Evolutionary conservation across 2,113 vertebrate genomes (phyloP).

Genomic region (Chrysemys picta): DNA sequence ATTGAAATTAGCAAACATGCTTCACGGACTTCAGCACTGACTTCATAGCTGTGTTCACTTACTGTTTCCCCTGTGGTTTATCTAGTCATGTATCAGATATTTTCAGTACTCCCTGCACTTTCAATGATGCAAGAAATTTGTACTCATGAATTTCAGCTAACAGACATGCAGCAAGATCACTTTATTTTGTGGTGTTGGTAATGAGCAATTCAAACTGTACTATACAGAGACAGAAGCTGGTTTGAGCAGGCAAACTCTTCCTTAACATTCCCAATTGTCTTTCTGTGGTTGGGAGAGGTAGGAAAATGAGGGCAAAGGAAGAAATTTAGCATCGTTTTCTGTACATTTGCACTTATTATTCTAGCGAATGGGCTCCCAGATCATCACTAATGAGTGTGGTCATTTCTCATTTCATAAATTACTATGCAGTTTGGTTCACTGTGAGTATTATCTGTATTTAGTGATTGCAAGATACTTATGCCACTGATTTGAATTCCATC

Average conservation of each 20-base stretch:
- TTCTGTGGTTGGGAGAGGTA: constrained; percentile 31
- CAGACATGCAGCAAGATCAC: constrained; percentile 42
- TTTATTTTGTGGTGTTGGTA: constrained; percentile 53
- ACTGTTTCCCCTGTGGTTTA: constrained; percentile 26
- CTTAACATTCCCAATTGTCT: constrained; percentile 16
- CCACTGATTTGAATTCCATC: constrained; percentile 80
- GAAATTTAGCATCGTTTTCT: constrained; percentile 45
- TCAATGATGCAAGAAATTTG: constrained; percentile 38
- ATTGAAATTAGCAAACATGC: constrained; percentile 13
- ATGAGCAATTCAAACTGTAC: not conserved
- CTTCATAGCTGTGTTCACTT: not conserved
- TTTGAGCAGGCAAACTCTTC: constrained; percentile 16
- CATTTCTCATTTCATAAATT: constrained; percentile 79
- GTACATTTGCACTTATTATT: constrained; percentile 67
- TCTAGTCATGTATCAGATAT: not conserved
- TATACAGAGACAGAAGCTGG: constrained; percentile 34
- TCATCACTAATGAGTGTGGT: constrained; percentile 44
- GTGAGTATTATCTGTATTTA: constrained; percentile 79
- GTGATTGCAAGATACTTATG: constrained; percentile 77
- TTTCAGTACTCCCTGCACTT: constrained; percentile 49
- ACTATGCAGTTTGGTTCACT: constrained; percentile 85
- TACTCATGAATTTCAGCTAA: constrained; percentile 34
- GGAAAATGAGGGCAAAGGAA: constrained; percentile 32
- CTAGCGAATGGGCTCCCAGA: constrained; percentile 63
- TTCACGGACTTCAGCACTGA: not conserved